phyloP scores from a whole-genome alignment of 2,888 invertebrate species.

The Nebria brevicollis region DNA sequence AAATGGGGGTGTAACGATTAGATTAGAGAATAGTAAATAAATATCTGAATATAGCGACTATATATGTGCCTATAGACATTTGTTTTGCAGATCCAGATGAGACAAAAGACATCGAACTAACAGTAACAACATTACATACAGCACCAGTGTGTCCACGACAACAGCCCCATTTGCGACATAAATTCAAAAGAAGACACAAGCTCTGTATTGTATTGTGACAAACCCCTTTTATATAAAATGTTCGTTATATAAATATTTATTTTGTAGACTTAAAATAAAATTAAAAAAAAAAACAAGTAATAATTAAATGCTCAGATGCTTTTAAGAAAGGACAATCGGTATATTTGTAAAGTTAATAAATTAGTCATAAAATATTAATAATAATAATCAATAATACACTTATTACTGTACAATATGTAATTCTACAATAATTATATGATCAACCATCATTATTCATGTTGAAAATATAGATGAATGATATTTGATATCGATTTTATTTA shows the following conservation, averaged over 20 bases:
- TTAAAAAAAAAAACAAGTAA: slow-evolving; percentile 42
- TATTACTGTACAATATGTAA: slow-evolving; percentile 47
- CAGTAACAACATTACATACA: slow-evolving; percentile 83
- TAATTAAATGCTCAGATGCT: slow-evolving; percentile 50
- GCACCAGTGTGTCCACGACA: slow-evolving; percentile 53
- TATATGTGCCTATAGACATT: slow-evolving; percentile 25
- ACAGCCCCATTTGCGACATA: slow-evolving; percentile 66
- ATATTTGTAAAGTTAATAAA: slow-evolving; percentile 47
- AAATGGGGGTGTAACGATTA: too few species aligned
- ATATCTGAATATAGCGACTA: background rate
- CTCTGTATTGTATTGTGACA: slow-evolving; percentile 63
- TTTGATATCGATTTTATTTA: slow-evolving; percentile 42
- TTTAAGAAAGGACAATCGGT: slow-evolving; percentile 50
- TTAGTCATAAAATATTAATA: slow-evolving; percentile 46
- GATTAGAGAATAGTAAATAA: background rate
- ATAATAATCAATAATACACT: slow-evolving; percentile 45
- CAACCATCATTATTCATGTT: slow-evolving; percentile 42
- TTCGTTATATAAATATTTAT: slow-evolving; percentile 48
- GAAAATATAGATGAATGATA: slow-evolving; percentile 47
- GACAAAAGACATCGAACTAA: slow-evolving; percentile 87
- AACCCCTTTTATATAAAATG: slow-evolving; percentile 49
- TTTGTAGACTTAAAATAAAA: slow-evolving; percentile 48
- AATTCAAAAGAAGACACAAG: slow-evolving; percentile 60
- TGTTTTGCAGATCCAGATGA: slow-evolving; percentile 74
- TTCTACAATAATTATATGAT: slow-evolving; percentile 45